Percentiles rank a stretch among this genome's conserved stretches.
Evolutionary conservation across 2,888 invertebrate genomes (phyloP).

Genomic region (Caenorhabditis parvicauda): DNA sequence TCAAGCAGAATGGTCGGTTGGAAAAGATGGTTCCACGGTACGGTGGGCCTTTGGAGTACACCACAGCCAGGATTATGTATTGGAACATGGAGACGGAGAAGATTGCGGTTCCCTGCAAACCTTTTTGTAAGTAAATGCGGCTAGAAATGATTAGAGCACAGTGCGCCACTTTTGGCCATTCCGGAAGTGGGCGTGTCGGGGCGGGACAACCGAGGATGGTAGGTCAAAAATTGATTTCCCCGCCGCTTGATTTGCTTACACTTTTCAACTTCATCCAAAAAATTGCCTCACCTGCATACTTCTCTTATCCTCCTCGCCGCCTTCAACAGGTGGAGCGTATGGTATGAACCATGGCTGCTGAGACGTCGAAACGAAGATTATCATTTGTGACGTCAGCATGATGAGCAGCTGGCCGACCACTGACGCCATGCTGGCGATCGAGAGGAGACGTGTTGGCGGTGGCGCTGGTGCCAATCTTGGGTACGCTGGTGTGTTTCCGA

Average conservation of each 20-base stretch:
- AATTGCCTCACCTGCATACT: conserved; percentile 69
- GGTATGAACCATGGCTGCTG: conserved; percentile 59
- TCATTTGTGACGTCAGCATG: conserved; percentile 71
- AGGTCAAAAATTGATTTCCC: no score
- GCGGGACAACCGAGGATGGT: no score
- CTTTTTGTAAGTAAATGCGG: no score
- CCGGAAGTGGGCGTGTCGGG: no score
- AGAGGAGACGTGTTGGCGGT: conserved; percentile 68
- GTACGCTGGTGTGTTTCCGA: conserved; percentile 59
- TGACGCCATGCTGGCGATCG: conserved; percentile 72
- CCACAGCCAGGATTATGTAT: conserved; percentile 76
- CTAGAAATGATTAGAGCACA: no score
- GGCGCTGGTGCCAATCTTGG: conserved; percentile 47
- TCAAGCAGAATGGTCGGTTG: conserved; percentile 25
- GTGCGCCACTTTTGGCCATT: no score
- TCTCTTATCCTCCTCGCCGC: conserved; percentile 68
- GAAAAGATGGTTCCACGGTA: conserved; percentile 23
- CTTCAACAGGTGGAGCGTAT: conserved; percentile 64
- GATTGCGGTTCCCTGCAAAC: conserved; percentile 74
- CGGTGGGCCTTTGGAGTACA: conserved; percentile 73
- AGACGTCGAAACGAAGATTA: conserved; percentile 50
- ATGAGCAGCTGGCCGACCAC: conserved; percentile 73
- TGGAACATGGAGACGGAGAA: conserved; percentile 75
- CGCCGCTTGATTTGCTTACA: no score
- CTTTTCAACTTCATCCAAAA: no score